Percentiles rank a stretch among this genome's conserved stretches.
These are phyloP conservation scores for Picathartes gymnocephalus DNA, from an alignment of 2,113 vertebrate species.

Conservation along the genomic window DNA sequence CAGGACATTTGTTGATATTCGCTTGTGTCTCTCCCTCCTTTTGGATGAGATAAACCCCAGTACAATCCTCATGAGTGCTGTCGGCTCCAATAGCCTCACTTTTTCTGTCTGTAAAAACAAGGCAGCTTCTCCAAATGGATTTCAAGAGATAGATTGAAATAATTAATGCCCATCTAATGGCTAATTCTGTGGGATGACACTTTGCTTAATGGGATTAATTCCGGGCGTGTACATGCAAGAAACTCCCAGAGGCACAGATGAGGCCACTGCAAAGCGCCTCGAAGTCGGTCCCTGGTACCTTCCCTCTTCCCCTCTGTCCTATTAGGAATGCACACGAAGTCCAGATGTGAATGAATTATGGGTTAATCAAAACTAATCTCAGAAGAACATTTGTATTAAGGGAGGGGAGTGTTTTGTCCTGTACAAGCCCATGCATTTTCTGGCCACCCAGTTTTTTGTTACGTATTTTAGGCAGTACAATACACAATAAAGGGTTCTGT, in stretches of 20 bases:
- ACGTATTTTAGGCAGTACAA: background rate
- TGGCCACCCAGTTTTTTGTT: background rate
- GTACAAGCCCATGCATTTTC: background rate
- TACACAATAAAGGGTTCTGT: background rate
- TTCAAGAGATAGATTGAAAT: background rate
- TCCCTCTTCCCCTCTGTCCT: background rate
- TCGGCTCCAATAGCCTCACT: background rate
- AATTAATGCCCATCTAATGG: background rate
- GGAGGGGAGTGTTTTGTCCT: background rate
- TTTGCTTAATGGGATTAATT: background rate
- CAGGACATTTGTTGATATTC: background rate
- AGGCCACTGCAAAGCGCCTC: background rate
- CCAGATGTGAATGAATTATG: background rate
- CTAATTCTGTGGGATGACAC: background rate
- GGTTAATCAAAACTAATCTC: background rate
- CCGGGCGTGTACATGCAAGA: background rate
- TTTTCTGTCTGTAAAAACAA: background rate
- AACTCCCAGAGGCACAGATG: rapidly evolving
- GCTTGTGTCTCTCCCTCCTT: background rate
- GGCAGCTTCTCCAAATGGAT: background rate
- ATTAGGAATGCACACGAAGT: background rate
- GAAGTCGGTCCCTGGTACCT: background rate
- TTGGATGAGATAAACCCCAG: background rate
- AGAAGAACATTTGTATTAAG: background rate
- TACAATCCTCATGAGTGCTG: background rate